Percentiles rank a stretch among this genome's conserved stretches.
Conservation (phyloP, 2,888 invertebrate genomes). For the Gari tellinella region DNA sequence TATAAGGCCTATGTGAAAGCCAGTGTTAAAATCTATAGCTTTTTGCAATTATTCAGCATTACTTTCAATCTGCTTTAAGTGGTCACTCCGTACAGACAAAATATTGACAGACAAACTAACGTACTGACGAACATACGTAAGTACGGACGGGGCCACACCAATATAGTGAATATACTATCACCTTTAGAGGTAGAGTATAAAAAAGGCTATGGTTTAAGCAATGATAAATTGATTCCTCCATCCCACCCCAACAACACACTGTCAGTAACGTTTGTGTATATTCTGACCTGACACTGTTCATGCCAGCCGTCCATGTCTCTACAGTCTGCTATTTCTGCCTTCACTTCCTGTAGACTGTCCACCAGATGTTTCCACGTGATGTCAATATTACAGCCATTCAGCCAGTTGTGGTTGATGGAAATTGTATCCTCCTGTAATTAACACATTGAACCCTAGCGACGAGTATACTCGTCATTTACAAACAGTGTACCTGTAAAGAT, state of each 20-base stretch:
- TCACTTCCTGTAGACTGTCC: slow-evolving; percentile 88
- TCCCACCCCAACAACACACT: not conserved
- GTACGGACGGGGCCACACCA: too few relatives aligned
- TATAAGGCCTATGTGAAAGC: too few relatives aligned
- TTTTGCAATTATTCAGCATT: too few relatives aligned
- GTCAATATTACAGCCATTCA: slow-evolving; percentile 94
- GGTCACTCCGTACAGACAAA: too few relatives aligned
- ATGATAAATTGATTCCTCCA: not conserved
- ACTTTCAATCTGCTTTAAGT: too few relatives aligned
- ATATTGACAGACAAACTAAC: too few relatives aligned
- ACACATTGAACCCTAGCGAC: too few relatives aligned
- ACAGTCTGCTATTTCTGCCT: slow-evolving; percentile 92
- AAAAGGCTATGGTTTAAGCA: not conserved
- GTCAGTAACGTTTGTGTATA: not conserved
- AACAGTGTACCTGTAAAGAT: too few relatives aligned
- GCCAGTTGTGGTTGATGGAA: slow-evolving; percentile 99
- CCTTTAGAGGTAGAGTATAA: not conserved
- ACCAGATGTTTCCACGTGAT: slow-evolving; percentile 90
- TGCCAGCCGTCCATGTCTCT: slow-evolving; percentile 89
- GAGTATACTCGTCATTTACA: too few relatives aligned
- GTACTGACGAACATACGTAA: too few relatives aligned
- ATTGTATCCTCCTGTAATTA: slow-evolving; percentile 92
- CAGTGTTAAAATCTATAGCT: too few relatives aligned
- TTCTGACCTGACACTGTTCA: slow-evolving; percentile 90
- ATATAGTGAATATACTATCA: too few relatives aligned